Evolutionary conservation across 1,140 invertebrate species (phyloP), one percentile per base, ranked within the genome.

Genomic region (Eriocheir sinensis): DNA sequence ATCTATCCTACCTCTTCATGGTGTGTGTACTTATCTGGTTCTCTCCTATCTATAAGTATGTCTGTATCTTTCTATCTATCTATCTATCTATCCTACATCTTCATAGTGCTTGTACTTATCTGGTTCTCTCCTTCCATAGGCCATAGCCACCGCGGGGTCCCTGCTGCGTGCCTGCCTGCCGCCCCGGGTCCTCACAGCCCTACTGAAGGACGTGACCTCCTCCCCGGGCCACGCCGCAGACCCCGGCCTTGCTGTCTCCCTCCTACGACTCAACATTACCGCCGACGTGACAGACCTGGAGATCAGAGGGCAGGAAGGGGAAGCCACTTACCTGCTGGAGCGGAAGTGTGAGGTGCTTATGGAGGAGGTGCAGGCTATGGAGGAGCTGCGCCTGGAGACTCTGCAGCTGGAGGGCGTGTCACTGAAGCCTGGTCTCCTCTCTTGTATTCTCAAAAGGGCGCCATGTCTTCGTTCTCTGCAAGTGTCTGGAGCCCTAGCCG

Each of bases 381-480:
- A 48, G 40, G 88, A 89, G 15, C 88, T 89, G 12, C 40, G 41
- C 2, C 88, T 89, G 88, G 88, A 89, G n/a, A 21, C 8, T 44
- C 41, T 89, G 6, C 38, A 44, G 9, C 36, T 89, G 36, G 88
- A 89, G 12, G 88, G 41, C 36, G n/a, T 89, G 30, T 8, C 36
- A 44, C 88, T 89, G 30, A 21, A 41, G 9, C 36, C 88, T 44
- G 88, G 88, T 9, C 88, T 89, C 2, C 88, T 89, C 9, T 89
- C 88, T 2, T 44, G 40, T 15, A 30, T 44, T n/a, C 38, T 89
- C 8, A 38, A 3, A 15, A 21, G 32, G 17, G 40, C 41, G 9
- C 88, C 88, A 30, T 40, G 17, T 9, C 88, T 89, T 8, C 36
- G 48, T 4, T 44, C 30, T 2, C 40, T 89, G 21, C 88, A 44